A percentile compares a stretch with the other conserved stretches of the same genome.
Conservation (phyloP, 2,113 vertebrate species). For the Athene cunicularia region DNA sequence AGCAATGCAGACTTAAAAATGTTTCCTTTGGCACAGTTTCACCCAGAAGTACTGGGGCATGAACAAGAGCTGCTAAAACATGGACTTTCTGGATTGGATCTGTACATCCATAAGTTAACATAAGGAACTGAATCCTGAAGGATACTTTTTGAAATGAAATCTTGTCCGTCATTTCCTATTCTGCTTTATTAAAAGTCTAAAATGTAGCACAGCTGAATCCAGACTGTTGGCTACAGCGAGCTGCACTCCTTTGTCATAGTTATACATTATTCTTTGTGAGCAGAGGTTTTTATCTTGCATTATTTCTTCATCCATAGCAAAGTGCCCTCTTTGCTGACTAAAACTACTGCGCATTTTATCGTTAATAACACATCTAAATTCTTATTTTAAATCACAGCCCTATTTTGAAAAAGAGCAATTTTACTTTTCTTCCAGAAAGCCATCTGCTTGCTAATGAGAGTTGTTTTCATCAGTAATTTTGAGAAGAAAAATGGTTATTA, state of each 20-base stretch:
- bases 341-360: not conserved
- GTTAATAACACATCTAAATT: slow-evolving; percentile 29
- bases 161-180: not conserved
- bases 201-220: not conserved
- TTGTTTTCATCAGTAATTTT: slow-evolving; percentile 44
- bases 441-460: slow-evolving; percentile 64
- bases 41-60: not conserved
- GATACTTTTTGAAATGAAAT: not conserved
- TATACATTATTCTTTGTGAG: not conserved
- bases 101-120: not conserved
- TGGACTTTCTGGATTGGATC: not conserved
- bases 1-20: not conserved
- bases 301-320: not conserved
- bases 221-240: not conserved
- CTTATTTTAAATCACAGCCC: slow-evolving; percentile 52
- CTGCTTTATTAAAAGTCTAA: slow-evolving; percentile 6
- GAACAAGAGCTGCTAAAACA: not conserved
- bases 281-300: not conserved
- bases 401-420: slow-evolving; percentile 49
- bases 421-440: slow-evolving; percentile 54
- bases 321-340: slow-evolving; percentile 27
- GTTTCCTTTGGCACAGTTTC: not conserved
- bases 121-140: not conserved
- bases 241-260: not conserved
- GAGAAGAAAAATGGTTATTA: slow-evolving; percentile 53